phyloP scores from a whole-genome alignment of 2,797 vertebrate genomes.

The Lepilemur septentrionalis region DNA sequence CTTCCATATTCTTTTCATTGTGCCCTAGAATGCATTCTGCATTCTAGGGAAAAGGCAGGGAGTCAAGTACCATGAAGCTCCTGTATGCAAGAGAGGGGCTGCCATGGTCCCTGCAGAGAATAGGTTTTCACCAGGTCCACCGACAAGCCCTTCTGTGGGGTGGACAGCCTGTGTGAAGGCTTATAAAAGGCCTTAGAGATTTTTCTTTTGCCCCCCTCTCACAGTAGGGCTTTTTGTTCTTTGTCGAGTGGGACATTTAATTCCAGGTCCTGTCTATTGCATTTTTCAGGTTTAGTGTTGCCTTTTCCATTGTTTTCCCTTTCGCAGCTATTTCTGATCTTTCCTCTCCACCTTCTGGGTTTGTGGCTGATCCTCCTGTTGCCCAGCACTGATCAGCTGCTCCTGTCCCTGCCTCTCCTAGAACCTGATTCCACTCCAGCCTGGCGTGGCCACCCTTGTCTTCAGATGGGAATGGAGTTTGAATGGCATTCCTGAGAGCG shows the following conservation, averaged over 20 bases:
- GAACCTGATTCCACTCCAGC: conserved; percentile 58
- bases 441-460: conserved; percentile 43
- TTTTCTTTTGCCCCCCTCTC: background rate
- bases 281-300: background rate
- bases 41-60: background rate
- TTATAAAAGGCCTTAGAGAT: background rate
- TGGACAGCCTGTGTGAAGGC: background rate
- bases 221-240: background rate
- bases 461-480: conserved; percentile 39
- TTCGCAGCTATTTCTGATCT: conserved; percentile 33
- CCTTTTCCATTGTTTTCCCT: background rate
- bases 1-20: background rate
- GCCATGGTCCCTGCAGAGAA: background rate
- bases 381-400: background rate
- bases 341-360: conserved; percentile 9
- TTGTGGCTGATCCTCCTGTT: conserved; percentile 22
- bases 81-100: background rate
- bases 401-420: conserved; percentile 57
- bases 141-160: background rate
- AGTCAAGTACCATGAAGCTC: background rate
- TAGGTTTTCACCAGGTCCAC: background rate
- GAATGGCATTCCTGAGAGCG: conserved; percentile 44
- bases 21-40: background rate
- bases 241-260: background rate
- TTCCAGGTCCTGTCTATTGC: background rate